A percentile compares a stretch with the other conserved stretches of the same genome.
Conservation (phyloP, 2,797 vertebrate species). For the Enteromius thamalakanensis region DNA sequence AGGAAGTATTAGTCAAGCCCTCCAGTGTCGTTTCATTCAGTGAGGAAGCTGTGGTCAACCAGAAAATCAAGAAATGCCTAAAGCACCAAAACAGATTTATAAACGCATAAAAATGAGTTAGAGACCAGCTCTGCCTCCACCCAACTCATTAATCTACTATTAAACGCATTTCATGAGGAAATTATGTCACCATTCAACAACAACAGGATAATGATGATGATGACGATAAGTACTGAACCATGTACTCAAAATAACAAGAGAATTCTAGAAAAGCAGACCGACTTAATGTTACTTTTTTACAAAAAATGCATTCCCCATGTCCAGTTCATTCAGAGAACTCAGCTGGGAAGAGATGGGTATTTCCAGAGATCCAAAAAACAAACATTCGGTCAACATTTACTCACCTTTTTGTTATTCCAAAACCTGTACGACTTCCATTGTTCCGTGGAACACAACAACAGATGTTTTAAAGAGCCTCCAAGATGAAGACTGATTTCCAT, state of each 20-base stretch:
- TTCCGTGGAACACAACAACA: neutral
- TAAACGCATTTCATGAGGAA: neutral
- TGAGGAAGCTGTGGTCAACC: slow-evolving; percentile 19
- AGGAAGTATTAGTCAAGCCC: neutral
- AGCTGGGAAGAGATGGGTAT: neutral
- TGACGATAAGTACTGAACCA: neutral
- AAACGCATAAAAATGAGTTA: neutral
- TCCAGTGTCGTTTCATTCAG: neutral
- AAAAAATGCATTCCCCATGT: neutral
- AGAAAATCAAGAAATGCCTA: slow-evolving; percentile 4
- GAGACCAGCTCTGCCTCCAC: neutral
- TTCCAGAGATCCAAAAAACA: neutral
- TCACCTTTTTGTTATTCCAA: neutral
- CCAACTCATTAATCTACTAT: neutral
- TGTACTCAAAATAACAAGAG: neutral
- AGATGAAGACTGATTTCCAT: neutral
- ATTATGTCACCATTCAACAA: neutral
- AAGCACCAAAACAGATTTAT: neutral
- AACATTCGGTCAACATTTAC: neutral
- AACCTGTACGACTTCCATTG: neutral
- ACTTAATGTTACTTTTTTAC: neutral
- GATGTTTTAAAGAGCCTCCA: neutral
- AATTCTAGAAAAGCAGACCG: neutral
- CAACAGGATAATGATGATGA: neutral
- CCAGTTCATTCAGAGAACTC: neutral